Conservation (phyloP, 2,797 vertebrate species). For the Spinus pinus region DNA sequence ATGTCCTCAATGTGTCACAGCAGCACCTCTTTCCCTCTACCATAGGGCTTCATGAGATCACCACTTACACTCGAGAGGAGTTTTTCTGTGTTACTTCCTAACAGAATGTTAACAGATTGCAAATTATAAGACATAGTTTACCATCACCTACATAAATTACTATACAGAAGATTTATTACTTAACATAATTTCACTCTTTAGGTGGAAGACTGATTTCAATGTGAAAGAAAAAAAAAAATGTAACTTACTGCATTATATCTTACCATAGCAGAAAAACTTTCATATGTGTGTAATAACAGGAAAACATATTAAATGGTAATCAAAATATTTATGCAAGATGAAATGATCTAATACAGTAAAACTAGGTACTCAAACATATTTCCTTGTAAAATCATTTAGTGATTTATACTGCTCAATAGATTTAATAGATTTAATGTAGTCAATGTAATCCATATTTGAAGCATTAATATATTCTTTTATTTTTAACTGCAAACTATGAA, state of each 20-base stretch:
- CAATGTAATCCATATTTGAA: background rate
- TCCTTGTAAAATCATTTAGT: background rate
- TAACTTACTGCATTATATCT: background rate
- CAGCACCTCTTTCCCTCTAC: background rate
- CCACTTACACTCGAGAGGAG: background rate
- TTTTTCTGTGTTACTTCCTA: background rate
- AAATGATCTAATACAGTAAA: background rate
- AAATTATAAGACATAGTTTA: background rate
- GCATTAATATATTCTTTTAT: background rate
- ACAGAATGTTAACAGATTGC: background rate
- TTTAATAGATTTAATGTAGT: background rate
- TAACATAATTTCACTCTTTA: background rate
- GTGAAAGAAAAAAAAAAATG: background rate
- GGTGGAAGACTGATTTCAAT: background rate
- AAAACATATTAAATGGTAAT: background rate
- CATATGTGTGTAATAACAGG: background rate
- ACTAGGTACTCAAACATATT: background rate
- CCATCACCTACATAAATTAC: background rate
- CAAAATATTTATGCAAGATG: background rate
- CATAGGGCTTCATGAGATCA: background rate
- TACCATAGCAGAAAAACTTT: background rate
- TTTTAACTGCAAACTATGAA: background rate
- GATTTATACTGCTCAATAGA: background rate
- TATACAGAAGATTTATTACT: background rate
- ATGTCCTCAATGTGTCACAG: background rate